These are phyloP conservation scores for Acanthaster planci DNA, from an alignment of 35 echinoderm and acorn worm species.

Conservation along the genomic window DNA sequence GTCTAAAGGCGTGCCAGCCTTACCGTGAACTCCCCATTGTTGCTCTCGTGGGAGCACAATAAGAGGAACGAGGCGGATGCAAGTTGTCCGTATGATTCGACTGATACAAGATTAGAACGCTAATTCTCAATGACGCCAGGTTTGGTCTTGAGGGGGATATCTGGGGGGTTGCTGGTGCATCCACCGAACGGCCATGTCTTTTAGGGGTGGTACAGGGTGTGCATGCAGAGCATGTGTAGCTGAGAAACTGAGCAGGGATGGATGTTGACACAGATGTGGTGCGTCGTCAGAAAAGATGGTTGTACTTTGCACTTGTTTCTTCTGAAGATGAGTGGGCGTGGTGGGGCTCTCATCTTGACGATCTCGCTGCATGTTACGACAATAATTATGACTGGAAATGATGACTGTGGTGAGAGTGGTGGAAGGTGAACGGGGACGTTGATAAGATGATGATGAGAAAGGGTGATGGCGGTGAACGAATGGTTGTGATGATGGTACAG, in stretches of 20 bases:
- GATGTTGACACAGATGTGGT: not conserved
- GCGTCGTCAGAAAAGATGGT: not conserved
- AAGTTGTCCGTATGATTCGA: conserved; percentile 11
- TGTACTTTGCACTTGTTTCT: not conserved
- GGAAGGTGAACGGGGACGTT: not conserved
- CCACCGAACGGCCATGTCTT: conserved; percentile 13
- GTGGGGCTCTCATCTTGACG: not conserved
- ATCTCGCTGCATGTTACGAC: too few species aligned
- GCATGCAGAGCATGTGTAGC: not conserved
- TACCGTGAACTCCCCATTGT: conserved; percentile 20
- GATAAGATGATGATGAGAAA: not conserved
- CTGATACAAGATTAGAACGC: conserved; percentile 24
- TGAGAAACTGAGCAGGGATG: not conserved
- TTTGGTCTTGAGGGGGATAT: not conserved
- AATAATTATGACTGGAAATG: too few species aligned
- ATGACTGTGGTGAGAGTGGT: not conserved
- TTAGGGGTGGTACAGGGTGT: not conserved
- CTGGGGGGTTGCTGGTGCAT: not conserved
- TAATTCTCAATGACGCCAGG: conserved; percentile 17
- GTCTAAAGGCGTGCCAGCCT: not conserved
- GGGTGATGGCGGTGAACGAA: not conserved
- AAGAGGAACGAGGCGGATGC: not conserved
- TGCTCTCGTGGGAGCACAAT: not conserved
- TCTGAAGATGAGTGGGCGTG: not conserved
- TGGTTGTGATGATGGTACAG: too few species aligned